Conservation (phyloP, 2,797 vertebrate genomes). For the Gambelia wislizenii region DNA sequence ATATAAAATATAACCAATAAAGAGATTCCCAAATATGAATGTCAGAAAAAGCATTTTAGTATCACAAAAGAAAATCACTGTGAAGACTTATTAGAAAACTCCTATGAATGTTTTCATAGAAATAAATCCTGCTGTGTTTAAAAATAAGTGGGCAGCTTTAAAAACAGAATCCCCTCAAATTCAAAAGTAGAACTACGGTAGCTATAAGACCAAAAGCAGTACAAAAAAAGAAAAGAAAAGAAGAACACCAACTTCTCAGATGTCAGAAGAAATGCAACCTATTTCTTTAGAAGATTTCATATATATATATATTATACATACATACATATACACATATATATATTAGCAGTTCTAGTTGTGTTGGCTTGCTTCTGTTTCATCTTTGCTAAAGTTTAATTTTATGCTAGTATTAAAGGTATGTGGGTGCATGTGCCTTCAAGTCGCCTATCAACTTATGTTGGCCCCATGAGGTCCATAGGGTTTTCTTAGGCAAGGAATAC, state of each 20-base stretch:
- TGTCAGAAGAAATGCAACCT: not conserved
- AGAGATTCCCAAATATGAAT: not conserved
- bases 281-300: slow-evolving; percentile 3
- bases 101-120: not conserved
- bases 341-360: not conserved
- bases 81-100: not conserved
- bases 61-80: not conserved
- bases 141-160: not conserved
- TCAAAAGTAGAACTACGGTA: not conserved
- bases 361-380: not conserved
- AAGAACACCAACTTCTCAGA: not conserved
- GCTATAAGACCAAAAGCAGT: not conserved
- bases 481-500: too few relatives aligned
- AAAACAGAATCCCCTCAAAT: not conserved
- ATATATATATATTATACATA: too few relatives aligned
- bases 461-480: too few relatives aligned
- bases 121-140: not conserved
- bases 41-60: not conserved
- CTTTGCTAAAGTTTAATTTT: not conserved
- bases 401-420: too few relatives aligned
- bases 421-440: too few relatives aligned
- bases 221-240: not conserved
- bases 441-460: too few relatives aligned
- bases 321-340: too few relatives aligned
- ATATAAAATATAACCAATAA: not conserved